phyloP scores from a whole-genome alignment of 2,797 vertebrate species.

The Neosilurus hyrtlii region DNA sequence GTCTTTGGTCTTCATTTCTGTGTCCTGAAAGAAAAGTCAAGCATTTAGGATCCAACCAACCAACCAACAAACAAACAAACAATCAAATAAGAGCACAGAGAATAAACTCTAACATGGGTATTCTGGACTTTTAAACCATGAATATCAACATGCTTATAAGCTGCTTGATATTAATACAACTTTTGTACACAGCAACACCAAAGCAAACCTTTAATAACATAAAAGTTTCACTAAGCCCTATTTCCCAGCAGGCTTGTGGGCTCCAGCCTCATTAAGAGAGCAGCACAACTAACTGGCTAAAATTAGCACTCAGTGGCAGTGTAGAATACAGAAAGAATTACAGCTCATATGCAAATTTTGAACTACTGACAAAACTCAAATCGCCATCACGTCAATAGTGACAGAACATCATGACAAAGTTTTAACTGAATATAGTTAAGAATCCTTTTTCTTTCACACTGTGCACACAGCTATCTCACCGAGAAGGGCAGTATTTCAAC shows the following conservation, averaged over 20 bases:
- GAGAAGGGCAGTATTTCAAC: slow-evolving; percentile 91
- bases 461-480: slow-evolving; percentile 66
- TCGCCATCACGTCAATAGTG: not conserved
- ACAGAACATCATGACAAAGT: slow-evolving; percentile 1
- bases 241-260: slow-evolving; percentile 31
- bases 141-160: not conserved
- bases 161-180: slow-evolving; percentile 2
- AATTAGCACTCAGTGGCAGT: slow-evolving; percentile 33
- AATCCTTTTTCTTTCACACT: not conserved
- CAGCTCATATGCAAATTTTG: not conserved
- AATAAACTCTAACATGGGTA: not conserved
- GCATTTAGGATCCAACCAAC: not conserved
- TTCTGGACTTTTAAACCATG: not conserved
- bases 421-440: not conserved
- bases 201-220: slow-evolving; percentile 30
- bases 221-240: slow-evolving; percentile 28
- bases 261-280: slow-evolving; percentile 36
- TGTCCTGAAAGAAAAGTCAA: slow-evolving; percentile 59
- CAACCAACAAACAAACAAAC: too few species aligned
- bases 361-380: slow-evolving; percentile 13
- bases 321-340: slow-evolving; percentile 9
- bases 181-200: not conserved
- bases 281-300: slow-evolving; percentile 38
- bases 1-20: slow-evolving; percentile 86
- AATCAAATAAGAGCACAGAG: not conserved